These are phyloP conservation scores for Anodontia alba DNA, from an alignment of 2,888 invertebrate species.

Conservation along the genomic window DNA sequence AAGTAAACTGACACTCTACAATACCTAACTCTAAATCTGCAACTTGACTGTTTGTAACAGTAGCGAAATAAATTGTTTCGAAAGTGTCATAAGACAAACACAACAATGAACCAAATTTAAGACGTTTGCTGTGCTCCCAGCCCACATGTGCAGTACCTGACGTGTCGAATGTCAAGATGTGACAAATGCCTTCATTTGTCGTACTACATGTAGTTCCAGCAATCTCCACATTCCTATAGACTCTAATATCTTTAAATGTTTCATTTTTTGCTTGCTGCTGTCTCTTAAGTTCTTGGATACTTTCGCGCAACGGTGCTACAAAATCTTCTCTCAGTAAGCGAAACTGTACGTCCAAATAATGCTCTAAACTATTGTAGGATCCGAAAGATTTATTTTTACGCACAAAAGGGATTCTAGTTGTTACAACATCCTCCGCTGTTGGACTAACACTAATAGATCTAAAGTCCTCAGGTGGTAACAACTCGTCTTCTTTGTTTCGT, in stretches of 20 bases:
- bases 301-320: conserved; percentile 90
- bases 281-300: conserved; percentile 74
- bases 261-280: too few species aligned
- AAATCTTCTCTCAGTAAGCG: conserved; percentile 93
- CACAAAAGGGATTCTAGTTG: conserved; percentile 84
- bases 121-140: conserved; percentile 87
- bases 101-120: conserved; percentile 91
- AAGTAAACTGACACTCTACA: conserved; percentile 59
- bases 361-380: conserved; percentile 88
- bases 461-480: conserved; percentile 27
- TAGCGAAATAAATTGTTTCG: conserved; percentile 89
- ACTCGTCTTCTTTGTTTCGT: background rate
- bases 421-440: conserved; percentile 2
- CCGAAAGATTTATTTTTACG: conserved; percentile 88
- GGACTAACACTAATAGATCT: conserved; percentile 24
- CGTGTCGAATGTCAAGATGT: conserved; percentile 57
- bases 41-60: conserved; percentile 83
- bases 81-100: conserved; percentile 90
- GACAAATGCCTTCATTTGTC: conserved; percentile 62
- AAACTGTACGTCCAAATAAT: conserved; percentile 92
- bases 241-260: conserved; percentile 60
- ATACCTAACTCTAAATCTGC: conserved; percentile 60
- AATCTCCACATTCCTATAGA: conserved; percentile 74
- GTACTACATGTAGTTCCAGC: conserved; percentile 42
- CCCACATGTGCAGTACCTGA: conserved; percentile 39